phyloP scores from a whole-genome alignment of 2,113 vertebrate genomes.

The Fulmarus glacialis region DNA sequence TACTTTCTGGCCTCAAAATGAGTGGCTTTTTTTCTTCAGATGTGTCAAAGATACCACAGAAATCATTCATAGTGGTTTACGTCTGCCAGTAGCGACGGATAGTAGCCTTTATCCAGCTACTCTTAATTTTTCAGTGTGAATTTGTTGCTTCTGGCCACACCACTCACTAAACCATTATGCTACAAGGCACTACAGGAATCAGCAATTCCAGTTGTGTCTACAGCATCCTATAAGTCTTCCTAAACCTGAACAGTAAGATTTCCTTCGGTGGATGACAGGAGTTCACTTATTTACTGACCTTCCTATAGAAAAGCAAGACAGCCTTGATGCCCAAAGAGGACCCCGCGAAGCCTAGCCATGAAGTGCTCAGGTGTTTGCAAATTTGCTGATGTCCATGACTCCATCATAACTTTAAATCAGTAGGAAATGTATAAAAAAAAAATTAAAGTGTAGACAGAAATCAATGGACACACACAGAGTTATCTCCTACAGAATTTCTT shows the following conservation, averaged over 20 bases:
- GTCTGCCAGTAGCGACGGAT: rapidly evolving
- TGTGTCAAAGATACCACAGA: neutral
- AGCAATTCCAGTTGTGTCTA: neutral
- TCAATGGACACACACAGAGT: neutral
- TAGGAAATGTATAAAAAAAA: neutral
- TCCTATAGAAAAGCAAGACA: neutral
- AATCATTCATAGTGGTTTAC: neutral
- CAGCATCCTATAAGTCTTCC: neutral
- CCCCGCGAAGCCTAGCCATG: rapidly evolving
- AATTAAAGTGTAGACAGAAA: neutral
- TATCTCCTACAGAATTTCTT: neutral
- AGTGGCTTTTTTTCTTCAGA: neutral
- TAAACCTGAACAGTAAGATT: neutral
- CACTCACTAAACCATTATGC: neutral
- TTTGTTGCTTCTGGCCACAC: neutral
- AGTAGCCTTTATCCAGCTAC: neutral
- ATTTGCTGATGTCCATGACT: neutral
- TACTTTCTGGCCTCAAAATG: neutral
- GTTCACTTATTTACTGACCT: neutral
- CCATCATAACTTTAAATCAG: neutral
- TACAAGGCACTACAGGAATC: neutral
- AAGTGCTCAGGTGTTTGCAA: neutral
- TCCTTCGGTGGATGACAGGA: neutral
- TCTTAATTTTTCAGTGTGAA: neutral
- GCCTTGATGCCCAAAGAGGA: neutral